Evolutionary conservation across 1,140 invertebrate genomes (phyloP), one percentile per base, ranked within the genome.

Genomic region (Halictus rubicundus): DNA sequence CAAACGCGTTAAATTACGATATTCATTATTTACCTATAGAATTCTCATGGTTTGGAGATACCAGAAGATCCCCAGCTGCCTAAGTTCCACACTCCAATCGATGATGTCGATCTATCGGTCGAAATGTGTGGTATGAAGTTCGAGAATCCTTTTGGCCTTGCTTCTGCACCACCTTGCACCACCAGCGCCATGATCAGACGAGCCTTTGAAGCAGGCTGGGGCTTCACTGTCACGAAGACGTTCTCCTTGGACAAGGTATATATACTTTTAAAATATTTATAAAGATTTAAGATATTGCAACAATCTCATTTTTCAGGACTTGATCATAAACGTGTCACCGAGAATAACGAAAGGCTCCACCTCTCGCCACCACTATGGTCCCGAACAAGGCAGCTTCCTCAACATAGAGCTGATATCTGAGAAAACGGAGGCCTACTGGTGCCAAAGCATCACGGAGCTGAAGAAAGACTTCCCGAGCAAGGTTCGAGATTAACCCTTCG

Each of bases 331-430:
- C 92, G 97, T 99, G 0, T 99, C 98, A 3, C 99, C 99, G 0
- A 94, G 99, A 78, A 99, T 99, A 83, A 95, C 99, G 0, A 94
- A 98, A 79, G 99, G 99, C 19, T 96, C 96, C 7, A 99, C 98
- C 0, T 98, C 98, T 5, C 97, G 99, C 23, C 96, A 99, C 82
- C 94, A 95, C 86, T 99, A 95, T 92, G 99, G 99, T 0, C 99
- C 99, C 0, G 97, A 97, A 65, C 98, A 99, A 94, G 96, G 97
- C 5, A 96, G 98, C 8, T 99, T 99, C 92, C 93, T 99, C 0
- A 99, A 99, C 90, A 99, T 99, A 82, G 99, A 99, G 93, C 93
- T 99, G 2, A 99, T 99, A 90, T 99, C 98, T 16, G 99, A 99
- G 93, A 99, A 99, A 93, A 96, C 96, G 14, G 95, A 95, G 60